Conservation (phyloP, 2,797 vertebrate genomes). For the Semaprochilodus insignis region DNA sequence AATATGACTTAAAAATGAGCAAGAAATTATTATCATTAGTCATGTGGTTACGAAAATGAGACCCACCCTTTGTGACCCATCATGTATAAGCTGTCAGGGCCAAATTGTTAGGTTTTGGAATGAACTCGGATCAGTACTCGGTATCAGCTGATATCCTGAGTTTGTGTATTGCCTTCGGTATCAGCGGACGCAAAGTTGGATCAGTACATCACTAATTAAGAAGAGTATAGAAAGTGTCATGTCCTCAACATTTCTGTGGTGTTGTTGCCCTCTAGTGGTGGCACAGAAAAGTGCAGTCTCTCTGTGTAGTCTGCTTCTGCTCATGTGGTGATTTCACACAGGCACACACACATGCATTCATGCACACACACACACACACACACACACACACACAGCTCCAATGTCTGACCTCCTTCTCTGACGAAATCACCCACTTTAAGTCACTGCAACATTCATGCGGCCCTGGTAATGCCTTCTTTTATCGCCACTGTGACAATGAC, state of each 20-base stretch:
- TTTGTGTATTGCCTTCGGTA: too few relatives aligned
- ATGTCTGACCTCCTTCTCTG: conserved; percentile 50
- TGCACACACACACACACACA: background rate
- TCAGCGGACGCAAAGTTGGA: too few relatives aligned
- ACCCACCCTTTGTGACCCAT: too few relatives aligned
- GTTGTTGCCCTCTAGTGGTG: conserved; percentile 78
- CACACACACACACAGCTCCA: background rate
- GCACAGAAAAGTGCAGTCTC: background rate
- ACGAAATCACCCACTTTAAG: conserved; percentile 33
- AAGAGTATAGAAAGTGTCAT: background rate
- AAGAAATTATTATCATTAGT: too few relatives aligned
- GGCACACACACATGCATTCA: background rate
- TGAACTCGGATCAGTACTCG: too few relatives aligned
- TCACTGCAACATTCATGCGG: conserved; percentile 55
- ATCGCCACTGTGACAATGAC: background rate
- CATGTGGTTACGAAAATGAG: too few relatives aligned
- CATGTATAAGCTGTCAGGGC: too few relatives aligned
- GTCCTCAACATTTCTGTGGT: conserved; percentile 65
- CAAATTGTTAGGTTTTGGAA: too few relatives aligned
- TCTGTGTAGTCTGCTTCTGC: background rate
- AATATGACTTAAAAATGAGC: too few relatives aligned
- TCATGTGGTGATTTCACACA: conserved; percentile 26
- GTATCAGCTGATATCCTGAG: too few relatives aligned
- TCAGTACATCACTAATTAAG: background rate
- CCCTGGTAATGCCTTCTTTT: conserved; percentile 41